A percentile compares a stretch with the other conserved stretches of the same genome.
phyloP scores from a whole-genome alignment of 2,888 invertebrate genomes.

The Alsophila aescularia region DNA sequence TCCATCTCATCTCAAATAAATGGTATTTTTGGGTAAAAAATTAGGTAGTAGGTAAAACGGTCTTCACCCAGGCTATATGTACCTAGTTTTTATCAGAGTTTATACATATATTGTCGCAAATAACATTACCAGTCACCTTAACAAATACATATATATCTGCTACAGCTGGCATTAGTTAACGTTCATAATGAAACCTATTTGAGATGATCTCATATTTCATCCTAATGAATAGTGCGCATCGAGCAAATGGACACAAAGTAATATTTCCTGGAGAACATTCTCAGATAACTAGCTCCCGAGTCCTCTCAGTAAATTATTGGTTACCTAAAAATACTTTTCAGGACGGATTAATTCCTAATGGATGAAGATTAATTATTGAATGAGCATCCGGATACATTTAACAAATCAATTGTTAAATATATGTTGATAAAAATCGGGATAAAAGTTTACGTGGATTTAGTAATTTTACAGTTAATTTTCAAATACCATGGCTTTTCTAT shows the following conservation, averaged over 20 bases:
- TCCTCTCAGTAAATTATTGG: not conserved
- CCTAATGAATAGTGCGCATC: conserved; percentile 19
- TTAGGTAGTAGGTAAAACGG: too few species aligned
- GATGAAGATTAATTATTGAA: conserved; percentile 8
- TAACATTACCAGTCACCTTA: not conserved
- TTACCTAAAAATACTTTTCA: conserved; percentile 1
- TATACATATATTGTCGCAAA: too few species aligned
- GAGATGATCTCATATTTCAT: conserved; percentile 26
- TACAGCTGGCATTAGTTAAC: not conserved
- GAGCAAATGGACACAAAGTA: not conserved
- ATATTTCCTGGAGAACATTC: conserved; percentile 9
- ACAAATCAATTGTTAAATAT: too few species aligned
- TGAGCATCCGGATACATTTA: not conserved
- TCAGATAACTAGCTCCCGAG: not conserved
- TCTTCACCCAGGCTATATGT: too few species aligned
- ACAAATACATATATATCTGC: not conserved
- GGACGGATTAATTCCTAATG: not conserved
- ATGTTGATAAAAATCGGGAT: too few species aligned
- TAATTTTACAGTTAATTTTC: too few species aligned
- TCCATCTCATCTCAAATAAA: too few species aligned
- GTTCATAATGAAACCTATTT: conserved; percentile 16
- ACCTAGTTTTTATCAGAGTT: too few species aligned
- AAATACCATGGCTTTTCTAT: too few species aligned
- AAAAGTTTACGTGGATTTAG: too few species aligned
- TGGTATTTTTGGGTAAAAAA: too few species aligned